Evolutionary conservation across 2,113 vertebrate genomes (phyloP).

Genomic region (Cervus canadensis): DNA sequence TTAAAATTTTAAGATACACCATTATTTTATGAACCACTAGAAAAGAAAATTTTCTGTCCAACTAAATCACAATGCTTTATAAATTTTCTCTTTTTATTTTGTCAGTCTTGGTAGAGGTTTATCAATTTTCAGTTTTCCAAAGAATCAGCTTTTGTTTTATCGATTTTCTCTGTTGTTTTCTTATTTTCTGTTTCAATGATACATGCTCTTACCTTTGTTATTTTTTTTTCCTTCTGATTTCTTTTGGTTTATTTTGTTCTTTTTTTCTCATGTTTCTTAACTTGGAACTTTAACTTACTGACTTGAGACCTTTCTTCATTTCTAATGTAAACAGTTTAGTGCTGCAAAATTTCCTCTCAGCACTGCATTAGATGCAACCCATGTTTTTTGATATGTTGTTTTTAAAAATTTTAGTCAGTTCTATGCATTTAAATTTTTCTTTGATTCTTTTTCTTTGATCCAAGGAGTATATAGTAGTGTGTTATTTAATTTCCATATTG

Average conservation of each 20-base stretch:
- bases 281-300: neutral
- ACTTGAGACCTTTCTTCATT: neutral
- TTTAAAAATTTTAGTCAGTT: neutral
- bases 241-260: neutral
- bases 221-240: neutral
- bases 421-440: neutral
- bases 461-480: neutral
- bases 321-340: neutral
- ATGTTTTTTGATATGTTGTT: neutral
- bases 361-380: neutral
- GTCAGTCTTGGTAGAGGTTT: neutral
- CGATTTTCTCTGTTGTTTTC: neutral
- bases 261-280: neutral
- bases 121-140: neutral
- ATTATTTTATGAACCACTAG: neutral
- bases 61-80: neutral
- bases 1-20: neutral
- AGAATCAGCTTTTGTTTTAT: neutral
- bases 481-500: neutral
- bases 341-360: neutral
- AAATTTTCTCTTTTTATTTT: neutral
- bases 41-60: neutral
- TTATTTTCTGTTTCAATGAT: neutral
- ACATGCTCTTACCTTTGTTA: neutral
- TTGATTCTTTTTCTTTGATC: neutral